Percentiles rank a stretch among this genome's conserved stretches.
These are phyloP conservation scores for Popillia japonica DNA, from an alignment of 1,140 invertebrate species.

Conservation along the genomic window DNA sequence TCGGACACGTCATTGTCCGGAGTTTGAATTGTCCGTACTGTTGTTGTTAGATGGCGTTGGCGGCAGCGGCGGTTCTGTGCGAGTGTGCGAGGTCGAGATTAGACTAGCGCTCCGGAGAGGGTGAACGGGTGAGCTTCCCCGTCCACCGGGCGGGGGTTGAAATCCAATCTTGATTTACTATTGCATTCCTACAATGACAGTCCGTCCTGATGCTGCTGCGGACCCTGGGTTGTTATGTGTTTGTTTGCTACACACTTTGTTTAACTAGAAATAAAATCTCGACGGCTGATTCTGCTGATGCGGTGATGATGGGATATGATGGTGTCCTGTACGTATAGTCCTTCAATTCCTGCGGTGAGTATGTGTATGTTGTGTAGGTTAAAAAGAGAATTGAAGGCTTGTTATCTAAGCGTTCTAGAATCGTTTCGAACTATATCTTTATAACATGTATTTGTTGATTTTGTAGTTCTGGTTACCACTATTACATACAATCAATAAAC, in stretches of 20 bases:
- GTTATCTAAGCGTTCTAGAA: too few relatives aligned
- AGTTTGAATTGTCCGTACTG: slow-evolving; percentile 40
- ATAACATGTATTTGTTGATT: too few relatives aligned
- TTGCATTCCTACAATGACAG: slow-evolving; percentile 62
- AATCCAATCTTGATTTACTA: slow-evolving; percentile 63
- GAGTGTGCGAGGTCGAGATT: slow-evolving; percentile 59
- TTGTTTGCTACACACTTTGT: slow-evolving; percentile 35
- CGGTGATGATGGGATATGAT: not conserved
- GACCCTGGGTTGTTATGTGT: slow-evolving; percentile 18
- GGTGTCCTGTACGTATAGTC: not conserved
- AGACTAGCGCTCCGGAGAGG: slow-evolving; percentile 56
- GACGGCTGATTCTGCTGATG: not conserved
- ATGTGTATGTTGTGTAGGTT: not conserved
- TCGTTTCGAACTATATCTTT: too few relatives aligned
- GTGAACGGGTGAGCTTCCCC: slow-evolving; percentile 3
- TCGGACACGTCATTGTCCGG: slow-evolving; percentile 57
- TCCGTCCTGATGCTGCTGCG: slow-evolving; percentile 46
- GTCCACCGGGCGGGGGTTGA: slow-evolving; percentile 53
- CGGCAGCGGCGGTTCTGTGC: slow-evolving; percentile 42
- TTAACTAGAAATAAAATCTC: slow-evolving; percentile 32
- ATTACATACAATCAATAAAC: too few relatives aligned
- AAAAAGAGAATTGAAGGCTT: too few relatives aligned
- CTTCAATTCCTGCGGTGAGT: not conserved
- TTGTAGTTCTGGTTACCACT: too few relatives aligned
- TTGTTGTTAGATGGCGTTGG: slow-evolving; percentile 33